Base-by-base conservation (phyloP, 2,888 invertebrate species). In the Volucella bombylans region DNA sequence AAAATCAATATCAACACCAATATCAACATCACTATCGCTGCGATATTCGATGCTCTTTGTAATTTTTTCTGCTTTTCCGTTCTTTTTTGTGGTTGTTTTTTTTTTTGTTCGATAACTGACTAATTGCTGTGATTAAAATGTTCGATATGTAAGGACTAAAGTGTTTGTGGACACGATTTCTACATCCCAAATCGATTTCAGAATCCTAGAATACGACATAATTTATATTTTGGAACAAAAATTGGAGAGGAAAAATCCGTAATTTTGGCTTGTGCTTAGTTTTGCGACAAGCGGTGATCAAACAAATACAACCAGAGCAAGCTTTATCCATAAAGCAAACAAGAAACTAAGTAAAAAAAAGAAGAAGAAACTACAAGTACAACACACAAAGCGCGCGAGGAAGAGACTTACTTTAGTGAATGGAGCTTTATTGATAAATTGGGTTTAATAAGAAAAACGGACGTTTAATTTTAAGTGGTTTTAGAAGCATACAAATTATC, bases 391-490 rank as follows among this genome's bases (percentile, higher is more conserved):
- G 57, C 50, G 43, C 71, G 52, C 64, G 87, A 69, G 87, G 86
- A 82, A 86, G 87, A 87, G 87, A 86, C 76, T 86, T 67, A 59
- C 81, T 89, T 80, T 88, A 88, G 87, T 87, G 87, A 89, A 89
- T 89, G 88, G 87, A 89, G 90, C 89, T 90, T 90, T 90, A 90
- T 90, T 89, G 89, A 89, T 90, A 90, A 91, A 91, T 91, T 91
- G 90, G 89, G 90, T 91, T 91, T 90, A 91, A 91, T 91, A 90
- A 90, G 90, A 89, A 89, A 89, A 90, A 89, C 89, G 88, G 89
- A 88, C 88, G 88, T 89, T 89, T 90, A 90, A 89, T 90, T 90
- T 90, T 88, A 89, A 89, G 89, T 89, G 85, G 67, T 81, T 77
- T 85, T 85, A 76, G 80, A 81, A 76, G 45, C 80, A 65, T 71